Evolutionary conservation across 1,140 invertebrate genomes (phyloP), one percentile per base, ranked within the genome.

Genomic region (Asbolus verrucosus): DNA sequence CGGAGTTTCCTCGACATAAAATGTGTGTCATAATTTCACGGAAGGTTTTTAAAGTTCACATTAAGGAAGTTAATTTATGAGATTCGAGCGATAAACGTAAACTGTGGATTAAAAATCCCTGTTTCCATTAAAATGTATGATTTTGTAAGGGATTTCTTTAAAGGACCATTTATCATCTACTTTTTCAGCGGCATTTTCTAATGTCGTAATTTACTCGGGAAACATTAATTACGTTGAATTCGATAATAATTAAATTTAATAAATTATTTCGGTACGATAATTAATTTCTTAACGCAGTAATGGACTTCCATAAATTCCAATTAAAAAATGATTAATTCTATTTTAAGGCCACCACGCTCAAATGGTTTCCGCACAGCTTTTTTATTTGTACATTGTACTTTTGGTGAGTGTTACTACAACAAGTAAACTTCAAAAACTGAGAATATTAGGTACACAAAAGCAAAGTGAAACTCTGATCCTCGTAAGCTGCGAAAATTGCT

Each of bases 401-500:
- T 33, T 13, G 5, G n/a, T 21, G 8, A 19, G 6, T 41, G n/a
- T n/a, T n/a, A 15, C 8, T n/a, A 39, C 9, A 39, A 63, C 13
- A 24, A 39, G 61, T 11, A 41, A 21, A 19, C 33, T 39, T 19
- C 18, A 63, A 63, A 63, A 63, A 38, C 39, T 63, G 21, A 61
- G 61, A 41, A 63, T 63, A 63, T 60, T 39, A n/a, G 66, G 39
- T 68, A 68, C 46, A 68, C 50, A 68, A 38, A 9, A 41, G 30
- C 39, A 63, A 69, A 72, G 70, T 72, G 70, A 72, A 72, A 69
- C 36, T 61, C 18, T 63, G 54, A 72, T 72, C 70, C 54, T 31
- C 21, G 39, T 72, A 72, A 72, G 70, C 70, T 69, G 65, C 18
- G 70, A 69, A 72, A 72, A 72, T 72, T 72, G 66, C 70, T 36